These are phyloP conservation scores for Andrena trimmerana DNA, from an alignment of 2,888 invertebrate species.

Conservation along the genomic window DNA sequence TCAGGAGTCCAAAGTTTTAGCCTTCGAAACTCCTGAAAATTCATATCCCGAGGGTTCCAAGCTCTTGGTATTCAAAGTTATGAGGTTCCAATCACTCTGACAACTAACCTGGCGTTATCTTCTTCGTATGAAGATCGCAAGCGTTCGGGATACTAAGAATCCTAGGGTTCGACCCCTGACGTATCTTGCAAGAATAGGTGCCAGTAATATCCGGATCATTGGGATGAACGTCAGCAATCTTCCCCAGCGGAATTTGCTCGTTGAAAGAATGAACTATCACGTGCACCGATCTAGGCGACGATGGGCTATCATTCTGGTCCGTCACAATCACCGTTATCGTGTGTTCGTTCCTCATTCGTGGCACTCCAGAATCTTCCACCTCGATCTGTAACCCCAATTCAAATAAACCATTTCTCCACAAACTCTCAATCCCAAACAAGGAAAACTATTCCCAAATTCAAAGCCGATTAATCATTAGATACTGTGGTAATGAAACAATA, in stretches of 20 bases:
- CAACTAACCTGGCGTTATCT: conserved; percentile 88
- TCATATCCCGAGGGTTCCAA: no score
- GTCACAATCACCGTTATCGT: conserved; percentile 91
- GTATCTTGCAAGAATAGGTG: conserved; percentile 94
- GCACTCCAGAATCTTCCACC: conserved; percentile 95
- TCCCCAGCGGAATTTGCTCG: conserved; percentile 91
- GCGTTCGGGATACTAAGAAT: conserved; percentile 90
- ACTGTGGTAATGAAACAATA: no score
- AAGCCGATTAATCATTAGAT: no score
- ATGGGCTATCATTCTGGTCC: conserved; percentile 97
- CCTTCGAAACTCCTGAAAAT: no score
- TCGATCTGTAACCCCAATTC: conserved; percentile 86
- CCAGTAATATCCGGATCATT: conserved; percentile 96
- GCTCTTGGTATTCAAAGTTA: no score
- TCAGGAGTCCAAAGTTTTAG: no score
- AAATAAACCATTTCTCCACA: no score
- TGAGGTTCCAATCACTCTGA: no score
- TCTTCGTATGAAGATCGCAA: conserved; percentile 92
- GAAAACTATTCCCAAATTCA: no score
- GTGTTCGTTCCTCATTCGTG: conserved; percentile 93
- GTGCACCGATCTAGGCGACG: conserved; percentile 92
- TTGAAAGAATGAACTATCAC: conserved; percentile 92
- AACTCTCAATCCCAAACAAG: no score
- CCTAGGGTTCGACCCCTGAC: conserved; percentile 89
- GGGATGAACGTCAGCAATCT: conserved; percentile 96